Base-by-base conservation (phyloP, 2,113 vertebrate genomes). In the Ahaetulla prasina region DNA sequence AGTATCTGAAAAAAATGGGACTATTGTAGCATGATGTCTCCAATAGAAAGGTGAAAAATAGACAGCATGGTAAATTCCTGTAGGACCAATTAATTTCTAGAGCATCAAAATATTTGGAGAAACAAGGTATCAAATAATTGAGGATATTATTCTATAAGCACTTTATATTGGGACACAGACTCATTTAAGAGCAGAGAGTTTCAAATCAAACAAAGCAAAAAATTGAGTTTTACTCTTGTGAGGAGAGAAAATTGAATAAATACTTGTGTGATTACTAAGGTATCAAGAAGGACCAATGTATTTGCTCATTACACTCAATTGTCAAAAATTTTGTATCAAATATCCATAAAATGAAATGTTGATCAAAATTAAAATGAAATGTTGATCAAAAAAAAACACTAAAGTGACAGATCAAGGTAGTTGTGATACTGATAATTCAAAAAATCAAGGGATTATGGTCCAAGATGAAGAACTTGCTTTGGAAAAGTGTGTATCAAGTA, bases 71-170 rank as follows among this genome's bases (percentile, higher is more conserved):
- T 92, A 95, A 53, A 94, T 92, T 92, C 91, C 90, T 96, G 92
- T 97, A 96, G 95, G 95, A 95, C 95, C 96, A 95, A 95, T 96
- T 95, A 93, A 91, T 89, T 96, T 96, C 57, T n/a, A 68, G 95
- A 95, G 96, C 95, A 96, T 97, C 96, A 97, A 97, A 97, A 96
- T 96, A 96, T 96, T 96, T 95, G 91, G 94, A 96, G 97, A 96
- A 97, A 95, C 92, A 96, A 94, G 84, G 90, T 93, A 95, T 95
- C 92, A 96, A 94, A 97, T 96, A 96, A 97, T 96, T 96, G 94
- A 96, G 95, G 92, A 94, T 96, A 89, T 95, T 96, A 94, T 96
- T 96, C 94, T 96, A 95, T 96, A 97, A 96, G 95, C 94, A 96
- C 95, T 96, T 97, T 94, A 97, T 52, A 97, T 95, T 94, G 96